Conservation (phyloP, 1,140 invertebrate species). For the Paramacrobiotus metropolitanus region DNA sequence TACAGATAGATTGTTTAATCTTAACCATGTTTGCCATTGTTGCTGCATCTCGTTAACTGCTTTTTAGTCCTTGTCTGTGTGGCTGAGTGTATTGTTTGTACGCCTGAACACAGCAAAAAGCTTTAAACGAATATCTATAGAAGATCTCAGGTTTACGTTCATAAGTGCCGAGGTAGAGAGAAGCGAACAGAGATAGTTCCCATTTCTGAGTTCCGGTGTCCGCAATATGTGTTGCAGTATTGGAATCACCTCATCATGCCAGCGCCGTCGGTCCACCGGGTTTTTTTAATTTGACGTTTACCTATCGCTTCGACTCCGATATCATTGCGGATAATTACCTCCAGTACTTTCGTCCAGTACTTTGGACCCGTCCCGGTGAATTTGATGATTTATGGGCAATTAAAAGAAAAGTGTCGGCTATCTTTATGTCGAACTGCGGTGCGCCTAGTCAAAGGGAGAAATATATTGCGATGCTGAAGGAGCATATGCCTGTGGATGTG, state of each 20-base stretch:
- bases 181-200: too few species aligned
- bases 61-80: too few species aligned
- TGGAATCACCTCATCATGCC: constrained; percentile 11
- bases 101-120: too few species aligned
- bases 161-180: too few species aligned
- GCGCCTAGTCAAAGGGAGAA: constrained; percentile 14
- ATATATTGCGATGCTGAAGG: constrained; percentile 14
- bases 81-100: too few species aligned
- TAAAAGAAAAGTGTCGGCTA: constrained; percentile 23
- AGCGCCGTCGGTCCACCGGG: constrained; percentile 2
- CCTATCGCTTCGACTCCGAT: constrained; percentile 15
- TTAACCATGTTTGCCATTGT: too few species aligned
- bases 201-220: too few species aligned
- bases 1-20: too few species aligned
- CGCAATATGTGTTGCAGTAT: too few species aligned
- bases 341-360: not conserved
- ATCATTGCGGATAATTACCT: constrained; percentile 6
- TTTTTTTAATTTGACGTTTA: constrained; percentile 20
- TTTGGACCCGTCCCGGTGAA: not conserved
- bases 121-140: too few species aligned
- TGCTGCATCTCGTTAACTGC: too few species aligned
- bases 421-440: constrained; percentile 22
- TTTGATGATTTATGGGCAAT: not conserved
- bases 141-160: too few species aligned
- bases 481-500: constrained; percentile 18